Evolutionary conservation across 2,888 invertebrate species (phyloP).

Genomic region (Ochlodes sylvanus): DNA sequence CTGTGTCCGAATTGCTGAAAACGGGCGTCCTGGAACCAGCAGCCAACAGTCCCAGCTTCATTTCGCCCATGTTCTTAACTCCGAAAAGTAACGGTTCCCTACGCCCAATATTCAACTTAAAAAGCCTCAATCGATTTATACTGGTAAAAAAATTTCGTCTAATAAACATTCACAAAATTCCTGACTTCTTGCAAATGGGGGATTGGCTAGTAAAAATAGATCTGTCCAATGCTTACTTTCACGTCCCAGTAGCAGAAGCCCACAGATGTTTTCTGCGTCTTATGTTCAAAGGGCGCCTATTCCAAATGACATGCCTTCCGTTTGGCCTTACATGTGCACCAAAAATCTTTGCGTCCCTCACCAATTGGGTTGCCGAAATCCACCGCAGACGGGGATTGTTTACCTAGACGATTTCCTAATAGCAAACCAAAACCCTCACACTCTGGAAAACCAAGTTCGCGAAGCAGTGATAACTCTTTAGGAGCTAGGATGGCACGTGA

Average conservation of each 20-base stretch:
- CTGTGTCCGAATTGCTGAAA: background rate
- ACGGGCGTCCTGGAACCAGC: slow-evolving; percentile 25
- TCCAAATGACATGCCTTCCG: background rate
- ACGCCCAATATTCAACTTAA: slow-evolving; percentile 17
- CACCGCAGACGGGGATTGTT: background rate
- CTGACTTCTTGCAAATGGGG: background rate
- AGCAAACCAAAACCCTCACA: background rate
- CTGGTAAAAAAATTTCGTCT: background rate
- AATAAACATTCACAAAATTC: background rate
- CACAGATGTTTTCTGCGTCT: background rate
- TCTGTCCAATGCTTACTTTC: background rate
- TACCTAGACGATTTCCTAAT: background rate
- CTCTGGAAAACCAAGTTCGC: background rate
- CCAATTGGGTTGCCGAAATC: background rate
- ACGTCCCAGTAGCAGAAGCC: background rate
- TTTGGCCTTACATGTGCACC: background rate
- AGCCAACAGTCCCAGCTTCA: slow-evolving; percentile 6
- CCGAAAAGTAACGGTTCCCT: slow-evolving; percentile 10
- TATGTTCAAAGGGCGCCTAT: background rate
- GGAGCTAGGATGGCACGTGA: background rate
- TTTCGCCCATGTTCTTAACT: slow-evolving; percentile 16
- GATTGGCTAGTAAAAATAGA: slow-evolving; percentile 10
- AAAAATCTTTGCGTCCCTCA: background rate
- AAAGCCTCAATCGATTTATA: background rate
- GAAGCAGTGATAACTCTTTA: background rate